A percentile compares a stretch with the other conserved stretches of the same genome.
Conservation (phyloP, 2,113 vertebrate genomes). For the Brachypteracias leptosomus region DNA sequence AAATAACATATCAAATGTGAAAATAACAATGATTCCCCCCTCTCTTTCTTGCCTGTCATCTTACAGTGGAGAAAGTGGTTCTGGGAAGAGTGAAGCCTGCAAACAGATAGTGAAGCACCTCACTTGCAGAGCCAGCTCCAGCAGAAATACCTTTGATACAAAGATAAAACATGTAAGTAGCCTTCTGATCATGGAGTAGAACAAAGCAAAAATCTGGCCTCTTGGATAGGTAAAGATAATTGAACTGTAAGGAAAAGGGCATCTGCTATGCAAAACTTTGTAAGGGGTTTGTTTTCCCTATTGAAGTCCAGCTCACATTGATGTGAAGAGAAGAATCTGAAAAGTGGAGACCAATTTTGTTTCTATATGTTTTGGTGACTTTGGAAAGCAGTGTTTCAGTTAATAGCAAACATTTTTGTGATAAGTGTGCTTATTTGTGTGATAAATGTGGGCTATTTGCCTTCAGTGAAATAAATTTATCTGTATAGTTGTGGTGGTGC, state of each 20-base stretch:
- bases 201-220: neutral
- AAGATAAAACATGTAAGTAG: slow-evolving; percentile 89
- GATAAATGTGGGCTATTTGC: neutral
- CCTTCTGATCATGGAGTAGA: neutral
- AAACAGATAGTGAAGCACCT: slow-evolving; percentile 91
- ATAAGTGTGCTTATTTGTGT: neutral
- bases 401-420: neutral
- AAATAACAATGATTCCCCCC: neutral
- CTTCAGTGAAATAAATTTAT: neutral
- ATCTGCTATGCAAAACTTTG: neutral
- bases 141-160: slow-evolving; percentile 78
- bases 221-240: neutral
- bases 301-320: neutral
- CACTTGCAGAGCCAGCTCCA: slow-evolving; percentile 76
- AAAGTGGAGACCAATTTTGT: neutral
- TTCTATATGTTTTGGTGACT: neutral
- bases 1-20: neutral
- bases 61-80: slow-evolving; percentile 91
- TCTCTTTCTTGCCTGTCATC: neutral
- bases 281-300: neutral
- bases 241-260: neutral
- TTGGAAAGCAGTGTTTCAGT: neutral
- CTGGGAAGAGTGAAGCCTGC: slow-evolving; percentile 90
- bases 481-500: neutral
- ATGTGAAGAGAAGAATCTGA: neutral